Evolutionary conservation across 2,113 vertebrate species (phyloP), one percentile per base, ranked within the genome.

Genomic region (Chauna torquata): DNA sequence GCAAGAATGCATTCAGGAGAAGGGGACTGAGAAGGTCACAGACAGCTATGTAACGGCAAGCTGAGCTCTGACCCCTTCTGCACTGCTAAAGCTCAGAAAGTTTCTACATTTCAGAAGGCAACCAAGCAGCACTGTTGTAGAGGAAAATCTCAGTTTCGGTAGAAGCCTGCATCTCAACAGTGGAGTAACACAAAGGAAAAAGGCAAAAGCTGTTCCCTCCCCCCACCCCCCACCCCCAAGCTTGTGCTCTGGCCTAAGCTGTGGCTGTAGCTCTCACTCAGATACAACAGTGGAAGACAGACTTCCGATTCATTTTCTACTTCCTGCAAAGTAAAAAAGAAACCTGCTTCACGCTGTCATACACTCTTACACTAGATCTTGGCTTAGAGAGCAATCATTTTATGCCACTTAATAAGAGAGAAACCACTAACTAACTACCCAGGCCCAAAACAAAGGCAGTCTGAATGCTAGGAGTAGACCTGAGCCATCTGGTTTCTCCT

Each of bases 381-480:
- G 30, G 18, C 62, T 58, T 88, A 49, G 47, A 78, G 20, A 65
- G 30, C 44, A 91, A 79, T 52, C 22, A 68, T 64, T 96, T 90
- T 25, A 65, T 45, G 58, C 49, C 85, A 82, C 18, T 65, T 82
- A 71, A 20, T 78, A 82, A 61, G 52, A 78, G 1, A 65, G 40
- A 95, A 97, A 85, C 93, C 93, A 93, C 92, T 93, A 96, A 96
- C 94, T 95, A 96, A 94, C 58, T 62, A 88, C 19, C 30, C 40
- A 74, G 92, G 62, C 45, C 54, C 66, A 70, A 96, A 92, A 82
- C 82, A 96, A 95, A 88, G 40, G 54, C 66, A 69, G 32, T 38
- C 54, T 82, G 54, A 91, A 66, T 3, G 16, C 36, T 8, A 71
- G 22, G 32, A 91, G 61, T 12, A 85, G 9, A 20, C 44, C 22